These are phyloP conservation scores for Endotricha flammealis DNA, from an alignment of 2,888 invertebrate species.

Conservation along the genomic window DNA sequence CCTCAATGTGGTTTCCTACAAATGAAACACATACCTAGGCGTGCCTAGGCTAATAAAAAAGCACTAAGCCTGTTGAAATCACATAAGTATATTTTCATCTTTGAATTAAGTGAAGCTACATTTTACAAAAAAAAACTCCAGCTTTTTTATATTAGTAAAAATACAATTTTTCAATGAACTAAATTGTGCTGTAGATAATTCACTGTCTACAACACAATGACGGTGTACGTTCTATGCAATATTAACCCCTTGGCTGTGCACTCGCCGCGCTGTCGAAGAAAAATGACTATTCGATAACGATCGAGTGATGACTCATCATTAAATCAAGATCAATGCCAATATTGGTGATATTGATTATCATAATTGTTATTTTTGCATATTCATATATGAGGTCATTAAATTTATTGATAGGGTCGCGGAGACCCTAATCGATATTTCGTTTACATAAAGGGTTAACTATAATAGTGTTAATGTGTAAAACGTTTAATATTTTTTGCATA, in stretches of 20 bases:
- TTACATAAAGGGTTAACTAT: conserved; percentile 14
- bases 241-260: conserved; percentile 17
- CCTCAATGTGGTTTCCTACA: no score
- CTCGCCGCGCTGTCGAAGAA: conserved; percentile 8
- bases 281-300: conserved; percentile 34
- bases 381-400: conserved; percentile 46
- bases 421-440: no score
- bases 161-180: no score
- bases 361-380: conserved; percentile 73
- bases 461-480: conserved; percentile 6
- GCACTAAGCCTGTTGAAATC: no score
- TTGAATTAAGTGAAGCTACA: no score
- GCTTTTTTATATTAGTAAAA: no score
- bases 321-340: conserved; percentile 48
- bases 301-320: conserved; percentile 43
- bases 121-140: no score
- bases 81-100: no score
- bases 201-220: no score
- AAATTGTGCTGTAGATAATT: no score
- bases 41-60: no score
- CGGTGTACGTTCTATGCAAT: conserved; percentile 11
- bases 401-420: conserved; percentile 27
- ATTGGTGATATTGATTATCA: conserved; percentile 42
- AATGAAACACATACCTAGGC: no score
- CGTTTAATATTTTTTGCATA: conserved; percentile 44